Conservation (phyloP, 2,888 invertebrate species). For the Eupithecia exiguata region DNA sequence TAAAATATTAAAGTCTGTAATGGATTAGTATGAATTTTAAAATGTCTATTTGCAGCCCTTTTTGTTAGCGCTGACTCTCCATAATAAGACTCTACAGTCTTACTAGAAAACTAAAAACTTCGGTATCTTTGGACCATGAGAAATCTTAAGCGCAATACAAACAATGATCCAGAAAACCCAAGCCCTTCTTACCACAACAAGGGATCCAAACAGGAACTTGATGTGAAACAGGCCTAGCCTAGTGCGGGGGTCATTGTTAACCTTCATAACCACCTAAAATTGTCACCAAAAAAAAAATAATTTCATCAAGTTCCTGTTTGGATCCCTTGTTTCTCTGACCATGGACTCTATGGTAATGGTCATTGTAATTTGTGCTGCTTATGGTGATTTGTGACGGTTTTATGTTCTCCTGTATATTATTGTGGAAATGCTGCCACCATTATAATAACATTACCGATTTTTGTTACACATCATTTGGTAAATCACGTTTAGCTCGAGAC, state of each 20-base stretch:
- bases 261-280: no score
- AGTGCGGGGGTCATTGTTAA: no score
- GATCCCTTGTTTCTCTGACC: constrained; percentile 3
- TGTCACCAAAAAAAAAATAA: no score
- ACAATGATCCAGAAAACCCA: not conserved
- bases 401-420: constrained; percentile 32
- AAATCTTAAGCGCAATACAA: no score
- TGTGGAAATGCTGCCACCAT: constrained; percentile 50
- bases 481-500: constrained; percentile 22
- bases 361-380: constrained; percentile 38
- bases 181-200: not conserved
- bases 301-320: constrained; percentile 15
- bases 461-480: constrained; percentile 54
- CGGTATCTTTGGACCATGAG: no score
- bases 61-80: not conserved
- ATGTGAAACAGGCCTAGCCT: no score
- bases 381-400: constrained; percentile 37
- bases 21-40: not conserved
- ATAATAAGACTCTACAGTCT: no score
- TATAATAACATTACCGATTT: constrained; percentile 67
- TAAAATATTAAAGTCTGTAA: no score
- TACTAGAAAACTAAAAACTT: no score
- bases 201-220: no score
- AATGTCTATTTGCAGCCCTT: not conserved
- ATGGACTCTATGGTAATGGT: constrained; percentile 33